These are phyloP conservation scores for Anthonomus grandis DNA, from an alignment of 1,140 invertebrate genomes.

Conservation along the genomic window DNA sequence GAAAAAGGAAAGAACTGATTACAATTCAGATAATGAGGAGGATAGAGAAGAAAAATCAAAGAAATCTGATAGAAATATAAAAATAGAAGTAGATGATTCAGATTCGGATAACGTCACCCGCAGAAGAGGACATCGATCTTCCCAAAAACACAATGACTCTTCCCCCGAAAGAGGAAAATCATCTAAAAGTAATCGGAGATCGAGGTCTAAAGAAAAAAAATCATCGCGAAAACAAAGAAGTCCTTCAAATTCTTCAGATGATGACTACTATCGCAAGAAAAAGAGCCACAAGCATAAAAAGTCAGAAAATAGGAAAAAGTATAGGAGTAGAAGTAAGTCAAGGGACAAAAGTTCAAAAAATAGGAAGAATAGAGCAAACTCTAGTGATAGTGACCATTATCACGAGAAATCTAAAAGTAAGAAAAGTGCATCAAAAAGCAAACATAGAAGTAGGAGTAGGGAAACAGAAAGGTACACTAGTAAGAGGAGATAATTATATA, in stretches of 20 bases:
- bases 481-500: too few species aligned
- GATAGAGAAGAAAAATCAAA: not conserved
- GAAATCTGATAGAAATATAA: not conserved
- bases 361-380: too few species aligned
- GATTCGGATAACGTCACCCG: too few species aligned
- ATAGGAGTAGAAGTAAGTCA: conserved; percentile 9
- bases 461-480: too few species aligned
- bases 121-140: too few species aligned
- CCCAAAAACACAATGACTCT: too few species aligned
- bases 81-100: conserved; percentile 17
- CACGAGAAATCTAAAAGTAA: too few species aligned
- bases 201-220: not conserved
- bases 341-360: conserved; percentile 8
- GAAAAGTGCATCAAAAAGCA: too few species aligned
- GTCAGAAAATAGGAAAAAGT: conserved; percentile 8
- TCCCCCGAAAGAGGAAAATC: too few species aligned
- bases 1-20: conserved; percentile 1
- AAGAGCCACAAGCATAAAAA: conserved; percentile 1
- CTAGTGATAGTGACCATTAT: too few species aligned
- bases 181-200: not conserved
- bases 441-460: too few species aligned
- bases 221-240: too few species aligned
- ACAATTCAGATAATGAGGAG: not conserved
- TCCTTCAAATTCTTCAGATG: conserved; percentile 7
- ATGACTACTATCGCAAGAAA: not conserved